Evolutionary conservation across 2,888 invertebrate genomes (phyloP).

Genomic region (Coenonympha glycerion): DNA sequence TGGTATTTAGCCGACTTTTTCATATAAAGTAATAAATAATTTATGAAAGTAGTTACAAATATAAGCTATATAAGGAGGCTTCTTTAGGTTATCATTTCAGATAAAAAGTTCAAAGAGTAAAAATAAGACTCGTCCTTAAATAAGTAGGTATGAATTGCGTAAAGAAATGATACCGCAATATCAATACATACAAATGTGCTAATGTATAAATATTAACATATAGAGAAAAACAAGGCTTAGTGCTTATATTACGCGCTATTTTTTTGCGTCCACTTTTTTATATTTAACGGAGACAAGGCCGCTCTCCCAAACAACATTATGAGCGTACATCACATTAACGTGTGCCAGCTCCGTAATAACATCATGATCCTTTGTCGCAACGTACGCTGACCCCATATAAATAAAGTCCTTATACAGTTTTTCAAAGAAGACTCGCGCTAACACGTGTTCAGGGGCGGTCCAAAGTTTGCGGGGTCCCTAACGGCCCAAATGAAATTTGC

Average conservation of each 20-base stretch:
- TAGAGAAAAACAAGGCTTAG: neutral
- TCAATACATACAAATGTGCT: neutral
- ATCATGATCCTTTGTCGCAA: slow-evolving; percentile 65
- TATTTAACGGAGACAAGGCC: slow-evolving; percentile 38
- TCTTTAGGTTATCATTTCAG: no score
- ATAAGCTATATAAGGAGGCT: no score
- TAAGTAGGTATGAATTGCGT: no score
- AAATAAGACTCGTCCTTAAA: neutral
- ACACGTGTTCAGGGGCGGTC: slow-evolving; percentile 63
- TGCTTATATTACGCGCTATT: neutral
- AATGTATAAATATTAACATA: neutral
- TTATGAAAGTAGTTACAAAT: no score
- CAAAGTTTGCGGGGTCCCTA: slow-evolving; percentile 53
- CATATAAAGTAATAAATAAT: no score
- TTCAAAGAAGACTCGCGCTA: slow-evolving; percentile 70
- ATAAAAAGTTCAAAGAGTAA: neutral
- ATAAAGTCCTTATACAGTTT: slow-evolving; percentile 71
- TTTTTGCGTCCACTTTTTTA: slow-evolving; percentile 25
- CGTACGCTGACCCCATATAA: slow-evolving; percentile 71
- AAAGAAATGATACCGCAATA: slow-evolving; percentile 4
- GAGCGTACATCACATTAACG: slow-evolving; percentile 58
- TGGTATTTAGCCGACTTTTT: no score
- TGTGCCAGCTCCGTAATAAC: slow-evolving; percentile 59
- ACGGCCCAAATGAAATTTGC: slow-evolving; percentile 67
- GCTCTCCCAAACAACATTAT: slow-evolving; percentile 61